Evolutionary conservation across 2,113 vertebrate species (phyloP), one percentile per base, ranked within the genome.

Genomic region (Tretioscincus oriximinensis): DNA sequence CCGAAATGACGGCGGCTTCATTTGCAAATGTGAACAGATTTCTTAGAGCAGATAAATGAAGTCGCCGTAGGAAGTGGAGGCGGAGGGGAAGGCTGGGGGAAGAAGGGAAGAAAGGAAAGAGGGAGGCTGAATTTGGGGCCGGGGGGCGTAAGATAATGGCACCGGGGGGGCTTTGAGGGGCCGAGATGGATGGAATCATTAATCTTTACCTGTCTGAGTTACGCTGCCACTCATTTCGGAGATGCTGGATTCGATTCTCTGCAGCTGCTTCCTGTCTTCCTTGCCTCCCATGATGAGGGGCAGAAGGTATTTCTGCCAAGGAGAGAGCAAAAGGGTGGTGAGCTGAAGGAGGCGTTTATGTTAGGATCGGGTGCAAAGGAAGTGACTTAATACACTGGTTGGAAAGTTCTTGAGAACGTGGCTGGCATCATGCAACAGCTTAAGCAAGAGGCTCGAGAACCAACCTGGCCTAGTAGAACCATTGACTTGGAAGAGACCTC

Each of bases 131-230:
- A 86, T 84, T 92, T 90, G 85, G 80, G 63, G 26, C 9, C 84
- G 91, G 88, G 93, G 87, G 89, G 86, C 85, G 93, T 95, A 92
- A 86, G 78, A 86, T 78, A 88, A 83, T 76, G 60, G 29, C 12
- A 2, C 54, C 79, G 82, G 81, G 85, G 86, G 86, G 89, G 92
- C 91, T 94, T 81, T 64, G 93, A 87, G 67, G 64, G 91, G 92
- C 88, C 69, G 66, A 91, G 95, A 96, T 95, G 95, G 97, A 98
- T 97, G 97, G 97, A 97, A 96, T 97, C 97, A 98, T 99, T 99
- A 99, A 99, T 99, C 98, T 98, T 98, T 97, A 99, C 98, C 98
- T 99, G 98, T 99, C 97, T 99, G 98, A 93, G 97, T 98, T 96
- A 99, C 96, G 76, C 97, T 98, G 97, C 98, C 97, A 97, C 97